phyloP scores from a whole-genome alignment of 2,888 invertebrate genomes.

The Ethmia dodecea region DNA sequence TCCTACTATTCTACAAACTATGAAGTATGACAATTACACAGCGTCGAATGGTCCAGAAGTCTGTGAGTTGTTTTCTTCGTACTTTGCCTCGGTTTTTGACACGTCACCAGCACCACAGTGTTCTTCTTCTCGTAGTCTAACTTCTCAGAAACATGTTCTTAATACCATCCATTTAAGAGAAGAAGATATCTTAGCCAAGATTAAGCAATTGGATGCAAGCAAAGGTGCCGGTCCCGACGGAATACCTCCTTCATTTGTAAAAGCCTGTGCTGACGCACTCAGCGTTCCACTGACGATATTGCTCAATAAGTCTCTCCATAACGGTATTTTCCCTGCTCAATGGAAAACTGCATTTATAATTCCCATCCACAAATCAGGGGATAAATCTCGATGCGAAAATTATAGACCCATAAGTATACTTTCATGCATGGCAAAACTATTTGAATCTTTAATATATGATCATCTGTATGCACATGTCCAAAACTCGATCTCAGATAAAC shows the following conservation, averaged over 20 bases:
- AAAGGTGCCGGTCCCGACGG: conserved; percentile 5
- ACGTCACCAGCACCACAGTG: conserved; percentile 29
- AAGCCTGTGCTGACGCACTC: neutral
- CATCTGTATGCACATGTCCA: neutral
- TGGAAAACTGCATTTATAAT: conserved; percentile 7
- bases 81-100: conserved; percentile 8
- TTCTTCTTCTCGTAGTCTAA: neutral
- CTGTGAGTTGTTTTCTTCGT: conserved; percentile 14
- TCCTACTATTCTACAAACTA: neutral
- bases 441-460: neutral
- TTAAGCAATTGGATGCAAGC: neutral
- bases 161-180: conserved; percentile 10
- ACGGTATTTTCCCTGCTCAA: conserved; percentile 2
- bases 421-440: conserved; percentile 2
- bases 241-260: conserved; percentile 1
- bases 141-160: conserved; percentile 25
- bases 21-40: neutral
- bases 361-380: conserved; percentile 6
- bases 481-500: neutral
- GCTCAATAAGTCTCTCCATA: neutral
- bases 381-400: conserved; percentile 3
- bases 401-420: conserved; percentile 7
- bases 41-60: conserved; percentile 1
- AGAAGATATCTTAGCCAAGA: neutral
- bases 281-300: neutral